Percentiles rank a stretch among this genome's conserved stretches.
Evolutionary conservation across 2,797 vertebrate genomes (phyloP).

Genomic region (Oreonectes daqikongensis): DNA sequence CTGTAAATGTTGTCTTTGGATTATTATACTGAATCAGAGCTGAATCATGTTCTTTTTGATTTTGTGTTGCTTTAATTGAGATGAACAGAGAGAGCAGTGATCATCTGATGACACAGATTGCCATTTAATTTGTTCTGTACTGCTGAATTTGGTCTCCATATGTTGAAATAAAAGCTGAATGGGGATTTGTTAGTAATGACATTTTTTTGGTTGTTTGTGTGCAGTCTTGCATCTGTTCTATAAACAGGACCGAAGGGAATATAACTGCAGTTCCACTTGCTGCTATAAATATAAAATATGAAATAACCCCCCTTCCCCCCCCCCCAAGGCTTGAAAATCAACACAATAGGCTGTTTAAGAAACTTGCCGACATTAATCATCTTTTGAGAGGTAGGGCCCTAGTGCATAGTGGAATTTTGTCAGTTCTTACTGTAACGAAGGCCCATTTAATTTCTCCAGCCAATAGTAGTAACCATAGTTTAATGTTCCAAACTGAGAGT

Average conservation of each 20-base stretch:
- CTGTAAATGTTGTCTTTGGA: background rate
- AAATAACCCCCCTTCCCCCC: constrained; percentile 64
- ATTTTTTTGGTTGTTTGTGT: constrained; percentile 8
- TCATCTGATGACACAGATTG: constrained; percentile 6
- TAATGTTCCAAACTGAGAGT: background rate
- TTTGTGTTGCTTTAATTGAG: background rate
- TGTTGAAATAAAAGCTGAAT: constrained; percentile 42
- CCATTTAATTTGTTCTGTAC: constrained; percentile 12
- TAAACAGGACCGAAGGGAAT: constrained; percentile 73
- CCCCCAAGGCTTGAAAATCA: constrained; percentile 65
- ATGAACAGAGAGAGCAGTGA: background rate
- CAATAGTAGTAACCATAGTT: background rate
- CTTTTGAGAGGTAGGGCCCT: constrained; percentile 34
- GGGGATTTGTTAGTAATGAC: constrained; percentile 27
- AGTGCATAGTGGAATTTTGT: constrained; percentile 23
- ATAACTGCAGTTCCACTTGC: constrained; percentile 67
- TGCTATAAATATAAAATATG: constrained; percentile 79
- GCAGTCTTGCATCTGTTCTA: constrained; percentile 69
- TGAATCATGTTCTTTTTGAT: background rate
- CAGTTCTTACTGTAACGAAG: constrained; percentile 19
- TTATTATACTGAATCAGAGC: background rate
- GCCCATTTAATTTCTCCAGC: constrained; percentile 16
- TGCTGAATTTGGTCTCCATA: constrained; percentile 23
- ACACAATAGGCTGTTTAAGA: constrained; percentile 55
- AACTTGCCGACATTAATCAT: constrained; percentile 62